Evolutionary conservation across 2,113 vertebrate genomes (phyloP).

Genomic region (Clinocottus analis): DNA sequence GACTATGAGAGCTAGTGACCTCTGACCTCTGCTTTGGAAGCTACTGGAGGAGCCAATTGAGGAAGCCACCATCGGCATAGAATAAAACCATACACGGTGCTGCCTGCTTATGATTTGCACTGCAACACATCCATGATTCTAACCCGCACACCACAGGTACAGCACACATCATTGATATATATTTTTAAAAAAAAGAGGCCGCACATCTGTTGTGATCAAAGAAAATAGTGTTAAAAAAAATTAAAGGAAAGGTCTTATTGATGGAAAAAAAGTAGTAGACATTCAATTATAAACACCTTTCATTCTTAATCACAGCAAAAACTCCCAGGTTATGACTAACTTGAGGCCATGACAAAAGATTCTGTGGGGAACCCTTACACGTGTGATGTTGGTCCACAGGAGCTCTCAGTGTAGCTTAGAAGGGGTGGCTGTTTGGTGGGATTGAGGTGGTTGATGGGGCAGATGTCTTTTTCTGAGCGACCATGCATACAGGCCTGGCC

Average conservation of each 20-base stretch:
- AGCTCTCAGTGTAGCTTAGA: constrained; percentile 26
- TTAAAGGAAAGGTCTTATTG: neutral
- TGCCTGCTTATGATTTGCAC: constrained; percentile 5
- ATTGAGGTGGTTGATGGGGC: constrained; percentile 65
- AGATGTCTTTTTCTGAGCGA: constrained; percentile 57
- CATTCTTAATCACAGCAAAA: constrained; percentile 43
- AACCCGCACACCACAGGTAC: neutral
- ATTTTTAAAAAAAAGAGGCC: neutral
- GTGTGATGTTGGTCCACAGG: constrained; percentile 47
- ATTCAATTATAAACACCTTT: constrained; percentile 31
- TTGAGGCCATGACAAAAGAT: constrained; percentile 33
- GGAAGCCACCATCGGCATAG: constrained; percentile 4
- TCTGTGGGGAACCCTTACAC: constrained; percentile 52
- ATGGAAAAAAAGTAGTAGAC: constrained; percentile 2
- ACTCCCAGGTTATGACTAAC: constrained; percentile 41
- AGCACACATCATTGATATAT: neutral
- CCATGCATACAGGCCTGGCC: constrained; percentile 64
- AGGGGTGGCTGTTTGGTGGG: constrained; percentile 40
- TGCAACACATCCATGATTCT: neutral
- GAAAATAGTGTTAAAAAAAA: neutral
- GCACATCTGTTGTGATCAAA: constrained; percentile 8
- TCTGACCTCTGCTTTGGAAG: constrained; percentile 55
- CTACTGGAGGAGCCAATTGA: constrained; percentile 49
- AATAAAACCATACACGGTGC: neutral
- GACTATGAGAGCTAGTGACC: constrained; percentile 57